Evolutionary conservation across 2,113 vertebrate genomes (phyloP).

Genomic region (Oxyura jamaicensis): DNA sequence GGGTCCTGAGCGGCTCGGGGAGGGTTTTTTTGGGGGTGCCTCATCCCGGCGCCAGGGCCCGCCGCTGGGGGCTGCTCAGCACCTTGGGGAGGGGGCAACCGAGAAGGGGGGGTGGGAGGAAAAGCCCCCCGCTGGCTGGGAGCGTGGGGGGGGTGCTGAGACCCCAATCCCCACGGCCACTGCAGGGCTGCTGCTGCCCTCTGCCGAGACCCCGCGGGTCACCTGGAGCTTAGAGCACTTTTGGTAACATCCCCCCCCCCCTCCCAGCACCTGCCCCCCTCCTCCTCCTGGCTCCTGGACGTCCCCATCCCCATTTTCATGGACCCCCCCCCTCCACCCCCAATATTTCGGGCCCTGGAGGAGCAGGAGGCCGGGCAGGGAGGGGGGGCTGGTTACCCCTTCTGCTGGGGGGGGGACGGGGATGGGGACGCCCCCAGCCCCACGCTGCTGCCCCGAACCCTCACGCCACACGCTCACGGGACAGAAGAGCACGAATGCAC

Average conservation of each 20-base stretch:
- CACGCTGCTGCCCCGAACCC: background rate
- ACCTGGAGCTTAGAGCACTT: too few species aligned
- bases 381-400: too few species aligned
- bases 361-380: too few species aligned
- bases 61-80: background rate
- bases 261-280: background rate
- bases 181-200: background rate
- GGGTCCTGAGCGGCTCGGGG: accelerated
- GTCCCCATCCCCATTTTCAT: background rate
- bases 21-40: background rate
- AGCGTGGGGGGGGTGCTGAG: background rate
- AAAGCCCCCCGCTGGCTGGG: background rate
- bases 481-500: background rate
- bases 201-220: background rate
- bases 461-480: background rate
- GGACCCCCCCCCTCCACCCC: too few species aligned
- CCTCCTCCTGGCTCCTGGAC: background rate
- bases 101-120: background rate
- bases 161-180: background rate
- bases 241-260: too few species aligned
- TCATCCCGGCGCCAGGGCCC: background rate
- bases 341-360: background rate
- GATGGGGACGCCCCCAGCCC: too few species aligned
- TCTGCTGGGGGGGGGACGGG: too few species aligned
- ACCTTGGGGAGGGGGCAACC: background rate